Evolutionary conservation across 2,797 vertebrate genomes (phyloP).

Genomic region (Hybognathus amarus): DNA sequence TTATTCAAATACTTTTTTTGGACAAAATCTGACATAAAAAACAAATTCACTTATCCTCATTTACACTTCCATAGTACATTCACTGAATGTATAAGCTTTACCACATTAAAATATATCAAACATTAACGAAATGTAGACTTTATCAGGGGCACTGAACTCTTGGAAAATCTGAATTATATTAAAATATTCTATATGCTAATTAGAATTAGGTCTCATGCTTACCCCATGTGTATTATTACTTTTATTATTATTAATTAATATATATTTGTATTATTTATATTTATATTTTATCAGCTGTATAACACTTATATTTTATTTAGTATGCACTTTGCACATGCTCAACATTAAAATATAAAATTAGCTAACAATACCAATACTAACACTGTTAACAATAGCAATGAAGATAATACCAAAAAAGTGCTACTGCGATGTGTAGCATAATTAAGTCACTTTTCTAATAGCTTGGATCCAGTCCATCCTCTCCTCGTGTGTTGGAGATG

Average conservation of each 20-base stretch:
- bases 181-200: background rate
- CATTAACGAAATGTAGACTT: background rate
- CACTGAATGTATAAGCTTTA: conserved; percentile 63
- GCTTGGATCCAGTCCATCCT: conserved; percentile 92
- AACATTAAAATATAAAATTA: background rate
- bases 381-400: background rate
- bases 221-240: background rate
- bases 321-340: background rate
- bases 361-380: background rate
- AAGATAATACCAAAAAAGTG: background rate
- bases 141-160: background rate
- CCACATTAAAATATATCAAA: background rate
- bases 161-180: background rate
- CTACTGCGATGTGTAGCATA: background rate
- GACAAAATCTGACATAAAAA: background rate
- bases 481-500: conserved; percentile 89
- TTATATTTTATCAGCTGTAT: background rate
- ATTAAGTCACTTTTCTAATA: conserved; percentile 83
- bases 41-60: background rate
- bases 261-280: background rate
- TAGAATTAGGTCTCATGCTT: background rate
- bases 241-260: background rate
- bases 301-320: background rate
- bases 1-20: background rate
- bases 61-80: conserved; percentile 57